phyloP scores from a whole-genome alignment of 2,113 vertebrate genomes.

The Typhlomys cinereus region DNA sequence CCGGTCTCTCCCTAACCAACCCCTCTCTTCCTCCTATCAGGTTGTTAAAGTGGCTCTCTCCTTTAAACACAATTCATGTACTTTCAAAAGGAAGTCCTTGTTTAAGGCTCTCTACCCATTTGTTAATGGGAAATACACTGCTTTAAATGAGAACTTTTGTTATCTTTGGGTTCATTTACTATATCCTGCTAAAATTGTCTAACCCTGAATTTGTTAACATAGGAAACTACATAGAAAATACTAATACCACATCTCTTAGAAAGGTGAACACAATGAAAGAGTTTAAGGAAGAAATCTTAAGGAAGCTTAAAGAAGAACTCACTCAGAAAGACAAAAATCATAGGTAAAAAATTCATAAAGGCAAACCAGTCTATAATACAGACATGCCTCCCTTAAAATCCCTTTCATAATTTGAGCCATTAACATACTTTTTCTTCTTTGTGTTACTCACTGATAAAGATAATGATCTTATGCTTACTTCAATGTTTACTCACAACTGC shows the following conservation, averaged over 20 bases:
- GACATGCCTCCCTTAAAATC: constrained; percentile 51
- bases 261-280: constrained; percentile 42
- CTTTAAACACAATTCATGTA: constrained; percentile 35
- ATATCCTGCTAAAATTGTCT: constrained; percentile 43
- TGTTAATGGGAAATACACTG: constrained; percentile 35
- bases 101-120: constrained; percentile 49
- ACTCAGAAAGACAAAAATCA: neutral
- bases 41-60: too few species aligned
- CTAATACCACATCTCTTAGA: constrained; percentile 20
- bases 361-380: constrained; percentile 59
- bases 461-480: constrained; percentile 62
- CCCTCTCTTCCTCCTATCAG: too few species aligned
- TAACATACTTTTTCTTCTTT: constrained; percentile 62
- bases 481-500: constrained; percentile 51
- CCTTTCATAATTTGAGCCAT: constrained; percentile 18
- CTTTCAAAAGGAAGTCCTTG: constrained; percentile 38
- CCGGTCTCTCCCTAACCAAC: too few species aligned
- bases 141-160: constrained; percentile 40
- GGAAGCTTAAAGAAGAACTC: too few species aligned
- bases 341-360: constrained; percentile 42
- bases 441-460: constrained; percentile 63
- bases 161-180: neutral
- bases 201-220: neutral
- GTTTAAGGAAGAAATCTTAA: neutral
- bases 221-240: constrained; percentile 9